These are phyloP conservation scores for Fistularia tabacaria DNA, from an alignment of 2,797 vertebrate genomes.

Conservation along the genomic window DNA sequence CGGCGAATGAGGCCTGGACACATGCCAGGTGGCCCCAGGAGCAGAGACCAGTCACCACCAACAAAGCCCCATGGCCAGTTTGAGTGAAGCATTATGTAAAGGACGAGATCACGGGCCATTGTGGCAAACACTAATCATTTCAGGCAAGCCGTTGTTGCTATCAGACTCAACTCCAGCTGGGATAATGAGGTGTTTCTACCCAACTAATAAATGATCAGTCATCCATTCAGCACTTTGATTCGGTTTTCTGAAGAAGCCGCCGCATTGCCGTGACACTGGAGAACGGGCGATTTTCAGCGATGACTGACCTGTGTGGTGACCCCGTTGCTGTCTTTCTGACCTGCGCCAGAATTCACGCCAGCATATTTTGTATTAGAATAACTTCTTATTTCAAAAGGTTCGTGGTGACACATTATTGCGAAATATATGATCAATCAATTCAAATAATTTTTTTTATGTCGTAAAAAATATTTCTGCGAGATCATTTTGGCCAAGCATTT, in stretches of 20 bases:
- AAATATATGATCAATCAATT: too few species aligned
- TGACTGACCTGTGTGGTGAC: background rate
- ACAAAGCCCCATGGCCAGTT: conserved; percentile 36
- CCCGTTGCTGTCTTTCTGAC: too few species aligned
- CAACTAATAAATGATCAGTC: conserved; percentile 22
- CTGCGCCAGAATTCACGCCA: too few species aligned
- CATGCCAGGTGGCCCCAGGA: conserved; percentile 49
- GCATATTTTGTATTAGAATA: too few species aligned
- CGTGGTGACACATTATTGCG: too few species aligned
- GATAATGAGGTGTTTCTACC: conserved; percentile 52
- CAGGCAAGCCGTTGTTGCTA: conserved; percentile 27
- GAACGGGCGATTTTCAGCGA: background rate
- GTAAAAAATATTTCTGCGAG: too few species aligned
- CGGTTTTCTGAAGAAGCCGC: conserved; percentile 13
- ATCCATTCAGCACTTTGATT: conserved; percentile 29
- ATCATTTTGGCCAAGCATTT: too few species aligned
- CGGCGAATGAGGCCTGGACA: conserved; percentile 38
- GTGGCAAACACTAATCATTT: conserved; percentile 52
- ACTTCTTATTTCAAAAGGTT: too few species aligned
- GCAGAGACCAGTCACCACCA: conserved; percentile 54
- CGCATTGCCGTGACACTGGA: conserved; percentile 10
- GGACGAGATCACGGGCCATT: conserved; percentile 52
- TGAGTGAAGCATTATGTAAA: conserved; percentile 55
- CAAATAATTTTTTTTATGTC: too few species aligned
- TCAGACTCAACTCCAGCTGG: conserved; percentile 51